Evolutionary conservation across 2,888 invertebrate genomes (phyloP).

Genomic region (Drosophila yooni): DNA sequence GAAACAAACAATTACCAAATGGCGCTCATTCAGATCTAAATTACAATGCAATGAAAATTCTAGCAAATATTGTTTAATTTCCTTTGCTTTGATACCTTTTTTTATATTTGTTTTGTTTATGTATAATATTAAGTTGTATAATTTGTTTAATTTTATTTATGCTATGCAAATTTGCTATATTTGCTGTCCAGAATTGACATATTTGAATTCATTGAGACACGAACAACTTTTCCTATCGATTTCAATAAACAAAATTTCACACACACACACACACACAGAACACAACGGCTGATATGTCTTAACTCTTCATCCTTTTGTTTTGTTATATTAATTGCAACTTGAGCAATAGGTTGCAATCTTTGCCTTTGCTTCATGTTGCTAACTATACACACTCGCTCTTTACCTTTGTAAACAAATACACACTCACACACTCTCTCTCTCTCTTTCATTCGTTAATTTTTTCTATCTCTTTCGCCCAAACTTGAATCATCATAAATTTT

Average conservation of each 20-base stretch:
- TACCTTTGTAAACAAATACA: background rate
- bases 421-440: background rate
- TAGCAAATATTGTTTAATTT: constrained; percentile 10
- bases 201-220: constrained; percentile 61
- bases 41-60: background rate
- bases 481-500: constrained; percentile 11
- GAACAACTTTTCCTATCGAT: constrained; percentile 23
- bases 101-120: constrained; percentile 16
- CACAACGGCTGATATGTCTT: constrained; percentile 47
- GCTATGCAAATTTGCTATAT: constrained; percentile 48
- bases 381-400: background rate
- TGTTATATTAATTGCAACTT: constrained; percentile 16
- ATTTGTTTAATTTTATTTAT: constrained; percentile 62
- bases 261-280: constrained; percentile 10
- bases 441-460: background rate
- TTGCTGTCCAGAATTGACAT: constrained; percentile 60
- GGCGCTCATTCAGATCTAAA: constrained; percentile 36
- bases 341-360: background rate
- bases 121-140: constrained; percentile 37
- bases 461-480: background rate
- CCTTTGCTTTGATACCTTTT: background rate
- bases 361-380: background rate
- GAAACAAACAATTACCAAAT: constrained; percentile 57
- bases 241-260: constrained; percentile 9
- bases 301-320: constrained; percentile 14